Evolutionary conservation across 2,888 invertebrate species (phyloP).

Genomic region (Sarcophaga subvicina): DNA sequence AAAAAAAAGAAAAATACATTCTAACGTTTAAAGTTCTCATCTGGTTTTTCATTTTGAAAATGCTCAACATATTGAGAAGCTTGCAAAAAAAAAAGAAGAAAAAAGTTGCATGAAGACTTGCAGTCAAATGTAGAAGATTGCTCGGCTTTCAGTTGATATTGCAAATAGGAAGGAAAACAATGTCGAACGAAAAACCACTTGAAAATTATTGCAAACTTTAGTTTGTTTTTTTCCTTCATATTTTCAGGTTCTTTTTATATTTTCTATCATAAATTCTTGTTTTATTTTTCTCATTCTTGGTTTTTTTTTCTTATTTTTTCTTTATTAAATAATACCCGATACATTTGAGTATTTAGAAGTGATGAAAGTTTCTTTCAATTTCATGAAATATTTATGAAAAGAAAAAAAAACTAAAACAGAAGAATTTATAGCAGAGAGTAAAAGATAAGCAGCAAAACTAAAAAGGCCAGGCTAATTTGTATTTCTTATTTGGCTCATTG

Average conservation of each 20-base stretch:
- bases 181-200: constrained; percentile 34
- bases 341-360: background rate
- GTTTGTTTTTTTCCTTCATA: background rate
- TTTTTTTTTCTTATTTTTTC: background rate
- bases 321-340: background rate
- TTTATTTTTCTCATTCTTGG: too few relatives aligned
- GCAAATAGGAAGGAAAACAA: background rate
- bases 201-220: constrained; percentile 40
- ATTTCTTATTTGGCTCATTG: too few relatives aligned
- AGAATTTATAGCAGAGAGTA: background rate
- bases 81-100: background rate
- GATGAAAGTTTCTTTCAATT: background rate
- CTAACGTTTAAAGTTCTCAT: constrained; percentile 13
- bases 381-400: background rate
- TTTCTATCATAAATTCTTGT: background rate
- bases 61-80: constrained; percentile 34
- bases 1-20: constrained; percentile 20
- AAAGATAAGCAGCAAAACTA: background rate
- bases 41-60: constrained; percentile 2
- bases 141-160: background rate
- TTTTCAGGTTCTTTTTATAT: constrained; percentile 6
- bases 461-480: background rate
- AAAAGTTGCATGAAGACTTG: background rate
- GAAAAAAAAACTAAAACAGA: background rate
- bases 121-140: constrained; percentile 28